phyloP scores from a whole-genome alignment of 2,113 vertebrate species.

The Arothron firmamentum region DNA sequence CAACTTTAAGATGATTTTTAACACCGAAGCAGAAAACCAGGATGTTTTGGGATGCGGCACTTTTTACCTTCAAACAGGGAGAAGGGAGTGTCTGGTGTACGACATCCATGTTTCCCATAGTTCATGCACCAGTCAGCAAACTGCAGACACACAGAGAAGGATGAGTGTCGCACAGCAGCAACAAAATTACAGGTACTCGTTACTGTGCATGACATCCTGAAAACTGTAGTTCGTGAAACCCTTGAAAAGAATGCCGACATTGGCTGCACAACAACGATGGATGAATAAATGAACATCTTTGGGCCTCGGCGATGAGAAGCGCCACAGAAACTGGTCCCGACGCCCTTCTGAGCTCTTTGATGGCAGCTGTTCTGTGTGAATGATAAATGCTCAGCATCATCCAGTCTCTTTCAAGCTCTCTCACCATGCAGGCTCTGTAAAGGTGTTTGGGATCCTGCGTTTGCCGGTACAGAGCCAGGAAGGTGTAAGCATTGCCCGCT shows the following conservation, averaged over 20 bases:
- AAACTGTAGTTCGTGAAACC: no score
- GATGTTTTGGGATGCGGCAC: neutral
- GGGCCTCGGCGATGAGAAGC: no score
- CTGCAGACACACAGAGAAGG: slow-evolving; percentile 58
- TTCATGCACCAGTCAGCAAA: slow-evolving; percentile 98
- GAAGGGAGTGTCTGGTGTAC: slow-evolving; percentile 91
- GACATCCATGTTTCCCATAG: slow-evolving; percentile 91
- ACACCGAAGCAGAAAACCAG: neutral
- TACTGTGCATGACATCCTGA: no score
- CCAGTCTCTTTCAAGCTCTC: slow-evolving; percentile 4
- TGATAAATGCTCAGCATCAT: neutral
- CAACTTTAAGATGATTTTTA: neutral
- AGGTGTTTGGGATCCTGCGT: slow-evolving; percentile 86
- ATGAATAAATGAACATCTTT: no score
- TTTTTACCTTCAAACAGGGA: slow-evolving; percentile 96
- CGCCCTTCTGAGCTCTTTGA: slow-evolving; percentile 4
- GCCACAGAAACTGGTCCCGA: neutral
- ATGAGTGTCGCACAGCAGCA: neutral
- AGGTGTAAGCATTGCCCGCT: slow-evolving; percentile 90
- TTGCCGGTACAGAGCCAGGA: slow-evolving; percentile 85
- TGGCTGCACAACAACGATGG: no score
- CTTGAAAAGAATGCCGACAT: no score
- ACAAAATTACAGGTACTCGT: no score
- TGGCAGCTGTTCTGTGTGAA: neutral
- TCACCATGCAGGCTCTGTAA: slow-evolving; percentile 93